Evolutionary conservation across 2,113 vertebrate genomes (phyloP), one percentile per base, ranked within the genome.

Genomic region (Grammomys dolichurus): DNA sequence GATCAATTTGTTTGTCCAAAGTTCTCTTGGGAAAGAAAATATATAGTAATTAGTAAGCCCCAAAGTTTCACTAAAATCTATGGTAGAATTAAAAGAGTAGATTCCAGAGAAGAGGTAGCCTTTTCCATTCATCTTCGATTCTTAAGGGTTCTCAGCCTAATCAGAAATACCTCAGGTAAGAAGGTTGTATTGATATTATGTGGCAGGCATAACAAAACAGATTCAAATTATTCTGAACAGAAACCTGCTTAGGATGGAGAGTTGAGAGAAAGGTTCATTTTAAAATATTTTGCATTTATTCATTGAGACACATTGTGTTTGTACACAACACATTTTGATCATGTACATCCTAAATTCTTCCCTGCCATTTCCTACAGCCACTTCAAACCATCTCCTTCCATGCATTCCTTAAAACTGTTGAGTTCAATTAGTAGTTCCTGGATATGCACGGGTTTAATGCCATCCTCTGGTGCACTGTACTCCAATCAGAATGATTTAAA

Each of bases 1-100:
- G 31, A 14, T 31, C 1, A 56, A 2, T 84, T 56, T 93, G 40
- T 80, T 94, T 87, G 22, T 17, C 48, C 94, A 93, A 26, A 72
- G 92, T n/a, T 48, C 94, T 92, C 87, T 87, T 70, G 48, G 75
- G 51, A 88, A 91, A 73, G 54, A 24, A 86, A 81, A 89, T 12
- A 9, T n/a, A 19, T 70, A 77, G 11, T 92, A 75, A 63, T 89
- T 87, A 60, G 70, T 51, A 89, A 93, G 5, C 43, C 70, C 65
- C 8, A 12, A 56, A 58, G 17, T 78, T 81, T 6, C 60, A 7
- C 69, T 95, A 40, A 84, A 88, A 5, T 26, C n/a, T 28, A 1
- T 72, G 58, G 43, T n/a, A 63, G n/a, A 81, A 40, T 56, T 87
- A 70, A 28, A 13, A 26, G 9, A 65, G 8, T 51, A 28, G 46